phyloP scores from a whole-genome alignment of 2,797 vertebrate species.

The Capromys pilorides region DNA sequence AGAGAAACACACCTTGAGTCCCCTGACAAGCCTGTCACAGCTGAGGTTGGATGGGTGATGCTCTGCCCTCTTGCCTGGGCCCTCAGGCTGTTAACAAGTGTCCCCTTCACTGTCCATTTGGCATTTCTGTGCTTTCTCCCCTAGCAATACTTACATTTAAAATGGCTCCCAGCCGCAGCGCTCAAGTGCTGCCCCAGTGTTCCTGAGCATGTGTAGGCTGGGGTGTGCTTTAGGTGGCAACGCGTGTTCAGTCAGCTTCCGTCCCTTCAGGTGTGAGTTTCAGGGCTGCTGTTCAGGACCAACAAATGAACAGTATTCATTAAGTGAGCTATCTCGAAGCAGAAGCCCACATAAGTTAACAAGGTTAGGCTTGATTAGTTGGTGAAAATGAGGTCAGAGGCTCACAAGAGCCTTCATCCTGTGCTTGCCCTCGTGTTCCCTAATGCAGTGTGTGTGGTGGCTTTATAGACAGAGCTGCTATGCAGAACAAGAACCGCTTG shows the following conservation, averaged over 20 bases:
- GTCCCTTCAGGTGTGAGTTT: neutral
- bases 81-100: neutral
- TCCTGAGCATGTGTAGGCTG: neutral
- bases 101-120: neutral
- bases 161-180: neutral
- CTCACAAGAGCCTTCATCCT: neutral
- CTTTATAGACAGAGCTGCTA: neutral
- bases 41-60: neutral
- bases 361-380: neutral
- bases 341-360: neutral
- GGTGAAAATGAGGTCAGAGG: neutral
- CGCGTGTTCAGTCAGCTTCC: neutral
- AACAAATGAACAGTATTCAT: neutral
- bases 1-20: neutral
- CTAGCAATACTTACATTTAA: conserved; percentile 14
- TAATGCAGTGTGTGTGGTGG: neutral
- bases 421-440: neutral
- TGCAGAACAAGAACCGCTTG: neutral
- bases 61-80: neutral
- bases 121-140: neutral
- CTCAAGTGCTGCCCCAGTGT: neutral
- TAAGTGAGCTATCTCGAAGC: neutral
- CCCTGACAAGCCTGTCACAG: neutral
- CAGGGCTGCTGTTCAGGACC: neutral
- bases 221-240: neutral